phyloP scores from a whole-genome alignment of 2,888 invertebrate species.

The Acholoe squamosa region DNA sequence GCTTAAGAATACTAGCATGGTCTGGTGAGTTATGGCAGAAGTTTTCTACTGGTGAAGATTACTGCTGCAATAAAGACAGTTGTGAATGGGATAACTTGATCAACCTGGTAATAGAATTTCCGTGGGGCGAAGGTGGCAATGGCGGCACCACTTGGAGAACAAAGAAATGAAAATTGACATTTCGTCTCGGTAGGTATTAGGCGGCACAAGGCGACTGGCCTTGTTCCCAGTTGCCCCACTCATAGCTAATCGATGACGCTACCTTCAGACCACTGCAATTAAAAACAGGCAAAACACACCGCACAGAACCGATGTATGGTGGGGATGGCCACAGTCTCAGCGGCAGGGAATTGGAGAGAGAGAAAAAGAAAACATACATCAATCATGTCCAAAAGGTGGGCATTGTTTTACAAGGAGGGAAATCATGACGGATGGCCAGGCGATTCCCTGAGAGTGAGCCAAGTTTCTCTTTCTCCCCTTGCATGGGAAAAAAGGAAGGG shows the following conservation, averaged over 20 bases:
- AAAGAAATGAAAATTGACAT: conserved; percentile 60
- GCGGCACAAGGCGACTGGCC: neutral
- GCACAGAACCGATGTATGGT: neutral
- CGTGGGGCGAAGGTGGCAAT: neutral
- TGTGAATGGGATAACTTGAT: conserved; percentile 45
- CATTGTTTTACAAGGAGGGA: neutral
- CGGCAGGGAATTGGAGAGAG: conserved; percentile 30
- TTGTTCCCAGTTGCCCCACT: conserved; percentile 38
- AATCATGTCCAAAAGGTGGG: conserved; percentile 25
- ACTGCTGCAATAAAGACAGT: neutral
- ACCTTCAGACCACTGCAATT: conserved; percentile 21
- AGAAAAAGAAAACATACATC: conserved; percentile 7
- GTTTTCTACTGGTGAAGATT: neutral
- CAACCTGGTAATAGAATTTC: conserved; percentile 38
- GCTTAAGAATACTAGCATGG: too few relatives aligned
- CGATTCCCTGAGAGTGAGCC: conserved; percentile 50
- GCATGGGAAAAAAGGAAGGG: neutral
- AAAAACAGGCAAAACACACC: conserved; percentile 8
- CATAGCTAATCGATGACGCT: conserved; percentile 39
- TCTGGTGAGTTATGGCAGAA: too few relatives aligned
- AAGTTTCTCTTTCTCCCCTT: neutral
- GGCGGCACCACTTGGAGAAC: conserved; percentile 53
- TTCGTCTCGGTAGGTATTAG: conserved; percentile 26
- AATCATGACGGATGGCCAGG: conserved; percentile 38
- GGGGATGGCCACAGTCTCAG: neutral